Base-by-base conservation (phyloP, 2,888 invertebrate genomes). In the Ganaspis brasiliensis region DNA sequence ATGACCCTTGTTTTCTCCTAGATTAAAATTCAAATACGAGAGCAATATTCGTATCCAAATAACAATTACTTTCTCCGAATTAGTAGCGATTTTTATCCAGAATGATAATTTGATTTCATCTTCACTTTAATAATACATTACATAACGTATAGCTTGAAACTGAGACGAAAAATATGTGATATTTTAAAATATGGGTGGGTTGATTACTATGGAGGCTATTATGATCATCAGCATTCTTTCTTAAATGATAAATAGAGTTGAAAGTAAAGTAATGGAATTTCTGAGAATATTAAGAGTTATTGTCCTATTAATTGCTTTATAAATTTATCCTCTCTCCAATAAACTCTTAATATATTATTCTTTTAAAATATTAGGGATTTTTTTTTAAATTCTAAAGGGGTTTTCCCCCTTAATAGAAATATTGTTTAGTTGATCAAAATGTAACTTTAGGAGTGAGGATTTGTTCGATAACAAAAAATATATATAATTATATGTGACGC, bases 101-200 rank as follows among this genome's bases (percentile, higher is more conserved):
- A 49, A 76, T 74, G 59, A 72, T 70, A 76, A 72, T 55, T 72
- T 73, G 45, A 57, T 73, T 55, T 72, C 72, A n/a, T 67, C 70
- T 70, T 73, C 35, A 26, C 61, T 73, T 52, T 72, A 45, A 71
- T 73, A 56, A 61, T 61, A 70, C 74, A 56, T 72, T 61, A 70
- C 74, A 76, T 74, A 76, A 75, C 31, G 3, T 6, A 31, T 2
- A 31, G 2, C 6, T 31, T 4, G 31, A 31, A n/a, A n/a, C n/a
- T n/a, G n/a, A n/a, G n/a, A 6, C 31, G 31, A 31, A 31, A 31
- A 31, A 4, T 31, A 31, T 6, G 6, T 6, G 31, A 31, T 31
- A 31, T 31, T 31, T 31, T 31, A 31, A 57, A 57, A 57, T 56
- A 26, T n/a, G n/a, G 56, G 6, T 57, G 26, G 31, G 31, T 31